Conservation (phyloP, 2,888 invertebrate genomes). For the Arrhopalites spinosus region DNA sequence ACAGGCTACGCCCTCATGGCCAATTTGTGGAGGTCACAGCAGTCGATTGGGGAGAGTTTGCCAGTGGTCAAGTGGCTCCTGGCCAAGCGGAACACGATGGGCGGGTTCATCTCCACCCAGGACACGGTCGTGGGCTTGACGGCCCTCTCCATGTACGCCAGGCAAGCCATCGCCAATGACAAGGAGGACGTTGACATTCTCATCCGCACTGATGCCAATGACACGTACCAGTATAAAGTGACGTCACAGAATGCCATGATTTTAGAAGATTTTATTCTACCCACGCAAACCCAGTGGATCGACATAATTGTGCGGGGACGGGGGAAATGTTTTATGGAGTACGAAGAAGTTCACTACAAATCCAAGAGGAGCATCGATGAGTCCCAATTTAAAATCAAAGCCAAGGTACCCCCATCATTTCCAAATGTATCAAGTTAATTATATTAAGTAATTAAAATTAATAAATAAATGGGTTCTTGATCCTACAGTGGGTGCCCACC, state of each 20-base stretch:
- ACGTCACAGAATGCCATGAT: background rate
- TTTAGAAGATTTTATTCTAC: background rate
- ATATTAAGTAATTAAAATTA: background rate
- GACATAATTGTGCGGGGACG: background rate
- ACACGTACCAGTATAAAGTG: background rate
- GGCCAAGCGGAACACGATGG: slow-evolving; percentile 70
- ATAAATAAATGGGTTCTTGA: too few species aligned
- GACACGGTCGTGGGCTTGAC: slow-evolving; percentile 61
- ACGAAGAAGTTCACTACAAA: background rate
- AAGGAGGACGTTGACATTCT: background rate
- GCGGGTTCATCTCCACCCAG: slow-evolving; percentile 74
- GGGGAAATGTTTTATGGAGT: slow-evolving; percentile 5
- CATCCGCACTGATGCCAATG: background rate
- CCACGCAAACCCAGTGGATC: background rate
- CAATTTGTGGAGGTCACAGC: slow-evolving; percentile 57
- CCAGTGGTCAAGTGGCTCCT: slow-evolving; percentile 75
- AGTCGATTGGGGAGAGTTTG: slow-evolving; percentile 60
- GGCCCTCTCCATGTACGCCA: slow-evolving; percentile 57
- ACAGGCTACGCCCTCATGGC: slow-evolving; percentile 64
- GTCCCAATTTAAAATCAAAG: slow-evolving; percentile 7
- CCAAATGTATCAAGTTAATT: background rate
- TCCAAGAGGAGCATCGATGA: background rate
- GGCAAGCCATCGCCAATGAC: background rate
- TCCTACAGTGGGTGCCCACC: background rate
- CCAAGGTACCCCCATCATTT: slow-evolving; percentile 1